Percentiles rank a stretch among this genome's conserved stretches.
These are phyloP conservation scores for Stramonita haemastoma DNA, from an alignment of 2,888 invertebrate genomes.

Conservation along the genomic window DNA sequence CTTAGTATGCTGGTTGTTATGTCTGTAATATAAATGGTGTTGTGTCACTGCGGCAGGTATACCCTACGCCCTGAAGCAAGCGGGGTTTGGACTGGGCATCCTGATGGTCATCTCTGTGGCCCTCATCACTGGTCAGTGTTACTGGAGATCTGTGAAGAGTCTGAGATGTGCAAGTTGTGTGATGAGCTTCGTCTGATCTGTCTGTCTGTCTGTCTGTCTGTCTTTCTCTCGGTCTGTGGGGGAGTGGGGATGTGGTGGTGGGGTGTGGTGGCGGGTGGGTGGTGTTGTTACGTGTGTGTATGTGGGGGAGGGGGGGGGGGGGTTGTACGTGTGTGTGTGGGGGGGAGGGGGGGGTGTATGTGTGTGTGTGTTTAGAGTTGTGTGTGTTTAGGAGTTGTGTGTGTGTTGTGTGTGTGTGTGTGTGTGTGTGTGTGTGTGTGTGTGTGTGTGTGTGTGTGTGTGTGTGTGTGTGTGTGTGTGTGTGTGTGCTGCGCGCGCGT, in stretches of 20 bases:
- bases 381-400: too few relatives aligned
- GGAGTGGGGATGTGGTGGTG: too few relatives aligned
- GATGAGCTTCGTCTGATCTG: neutral
- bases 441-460: neutral
- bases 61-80: conserved; percentile 86
- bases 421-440: neutral
- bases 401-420: neutral
- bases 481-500: neutral
- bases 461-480: conserved; percentile 13
- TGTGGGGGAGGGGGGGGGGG: neutral
- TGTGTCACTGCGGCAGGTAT: conserved; percentile 50
- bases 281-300: neutral
- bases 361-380: too few relatives aligned
- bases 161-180: neutral
- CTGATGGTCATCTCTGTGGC: conserved; percentile 84
- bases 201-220: neutral
- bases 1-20: too few relatives aligned
- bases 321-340: neutral
- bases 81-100: conserved; percentile 88
- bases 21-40: neutral
- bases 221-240: too few relatives aligned
- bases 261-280: too few relatives aligned
- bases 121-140: conserved; percentile 81
- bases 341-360: neutral
- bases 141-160: neutral